These are phyloP conservation scores for Drosophila repletoides DNA, from an alignment of 1,140 invertebrate genomes.

Conservation along the genomic window DNA sequence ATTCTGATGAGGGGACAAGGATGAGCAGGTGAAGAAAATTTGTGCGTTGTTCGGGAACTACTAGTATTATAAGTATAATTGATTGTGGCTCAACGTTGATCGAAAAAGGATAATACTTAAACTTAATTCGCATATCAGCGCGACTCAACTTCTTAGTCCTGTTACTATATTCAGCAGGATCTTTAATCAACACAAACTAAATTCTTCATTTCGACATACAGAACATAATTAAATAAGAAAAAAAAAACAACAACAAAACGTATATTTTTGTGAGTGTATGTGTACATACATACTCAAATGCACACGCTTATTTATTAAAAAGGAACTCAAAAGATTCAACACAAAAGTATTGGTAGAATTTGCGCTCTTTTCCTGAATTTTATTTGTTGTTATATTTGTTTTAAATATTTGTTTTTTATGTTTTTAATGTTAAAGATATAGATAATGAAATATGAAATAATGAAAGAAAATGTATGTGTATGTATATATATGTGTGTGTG, in stretches of 20 bases:
- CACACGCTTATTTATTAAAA: too few relatives aligned
- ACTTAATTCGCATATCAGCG: slow-evolving; percentile 11
- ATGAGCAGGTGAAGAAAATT: neutral
- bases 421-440: slow-evolving; percentile 6
- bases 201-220: slow-evolving; percentile 10
- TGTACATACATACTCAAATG: too few relatives aligned
- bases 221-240: neutral
- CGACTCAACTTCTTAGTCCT: too few relatives aligned
- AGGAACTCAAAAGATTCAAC: neutral
- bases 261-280: slow-evolving; percentile 2
- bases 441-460: too few relatives aligned
- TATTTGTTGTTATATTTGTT: too few relatives aligned
- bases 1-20: neutral
- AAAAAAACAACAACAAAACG: neutral
- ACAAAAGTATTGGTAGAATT: neutral
- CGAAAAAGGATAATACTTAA: slow-evolving; percentile 10
- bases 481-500: slow-evolving; percentile 4
- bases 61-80: slow-evolving; percentile 44
- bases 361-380: too few relatives aligned
- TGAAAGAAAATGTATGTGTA: neutral
- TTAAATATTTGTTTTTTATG: too few relatives aligned
- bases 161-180: neutral
- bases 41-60: neutral
- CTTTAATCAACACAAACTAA: slow-evolving; percentile 11
- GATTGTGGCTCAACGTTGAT: slow-evolving; percentile 27